phyloP scores from a whole-genome alignment of 2,888 invertebrate species.

The Eutolmus rufibarbis region DNA sequence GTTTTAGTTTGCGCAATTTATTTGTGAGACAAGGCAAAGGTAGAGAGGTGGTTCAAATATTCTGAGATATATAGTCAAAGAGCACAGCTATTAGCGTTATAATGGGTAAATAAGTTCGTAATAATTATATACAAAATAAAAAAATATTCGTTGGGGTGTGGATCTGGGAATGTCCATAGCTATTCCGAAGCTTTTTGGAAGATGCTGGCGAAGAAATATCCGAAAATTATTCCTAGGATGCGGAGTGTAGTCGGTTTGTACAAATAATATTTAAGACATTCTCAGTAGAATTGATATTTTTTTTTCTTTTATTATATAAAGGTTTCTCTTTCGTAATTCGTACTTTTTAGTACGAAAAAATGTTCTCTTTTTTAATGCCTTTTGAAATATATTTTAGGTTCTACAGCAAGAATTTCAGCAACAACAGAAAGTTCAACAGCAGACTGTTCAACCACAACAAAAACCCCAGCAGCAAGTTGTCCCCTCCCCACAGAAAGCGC shows the following conservation, averaged over 20 bases:
- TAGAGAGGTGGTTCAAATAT: not conserved
- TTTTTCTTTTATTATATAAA: not conserved
- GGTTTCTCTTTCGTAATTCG: not conserved
- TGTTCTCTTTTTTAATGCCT: not conserved
- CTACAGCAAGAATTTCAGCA: not conserved
- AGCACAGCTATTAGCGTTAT: not conserved
- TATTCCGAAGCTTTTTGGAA: slow-evolving; percentile 53
- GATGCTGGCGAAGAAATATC: not conserved
- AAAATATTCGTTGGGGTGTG: slow-evolving; percentile 59
- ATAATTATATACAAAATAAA: slow-evolving; percentile 46
- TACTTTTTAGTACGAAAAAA: not conserved
- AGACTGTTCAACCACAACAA: not conserved
- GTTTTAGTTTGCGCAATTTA: not conserved
- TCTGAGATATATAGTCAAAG: not conserved
- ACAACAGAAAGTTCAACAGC: not conserved
- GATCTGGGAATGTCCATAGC: slow-evolving; percentile 62
- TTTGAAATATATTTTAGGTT: not conserved
- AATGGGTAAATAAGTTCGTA: slow-evolving; percentile 49
- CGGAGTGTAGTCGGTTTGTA: slow-evolving; percentile 12
- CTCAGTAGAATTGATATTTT: not conserved
- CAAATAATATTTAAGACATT: not conserved
- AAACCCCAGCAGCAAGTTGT: not conserved
- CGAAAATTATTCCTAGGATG: not conserved
- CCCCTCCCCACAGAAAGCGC: not conserved
- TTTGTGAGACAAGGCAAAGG: not conserved